phyloP scores from a whole-genome alignment of 2,888 invertebrate species.

The Zootermopsis nevadensis region DNA sequence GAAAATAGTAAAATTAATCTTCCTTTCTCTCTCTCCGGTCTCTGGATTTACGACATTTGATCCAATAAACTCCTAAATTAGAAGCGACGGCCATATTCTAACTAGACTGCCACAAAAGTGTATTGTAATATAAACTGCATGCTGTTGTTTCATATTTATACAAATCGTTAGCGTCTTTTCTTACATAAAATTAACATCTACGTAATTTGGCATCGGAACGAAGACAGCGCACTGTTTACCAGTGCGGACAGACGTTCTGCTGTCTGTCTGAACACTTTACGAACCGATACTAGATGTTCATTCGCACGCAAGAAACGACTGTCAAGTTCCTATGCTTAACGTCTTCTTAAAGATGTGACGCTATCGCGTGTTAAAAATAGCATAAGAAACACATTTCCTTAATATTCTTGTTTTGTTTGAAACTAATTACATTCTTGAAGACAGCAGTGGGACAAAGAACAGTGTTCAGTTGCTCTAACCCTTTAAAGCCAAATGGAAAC shows the following conservation, averaged over 20 bases:
- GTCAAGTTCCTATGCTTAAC: background rate
- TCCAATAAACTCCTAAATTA: background rate
- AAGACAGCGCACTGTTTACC: background rate
- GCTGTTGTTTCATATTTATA: background rate
- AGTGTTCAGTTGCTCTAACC: too few species aligned
- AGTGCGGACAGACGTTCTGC: background rate
- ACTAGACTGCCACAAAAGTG: background rate
- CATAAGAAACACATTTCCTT: slow-evolving; percentile 16
- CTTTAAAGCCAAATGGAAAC: too few species aligned
- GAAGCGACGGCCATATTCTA: background rate
- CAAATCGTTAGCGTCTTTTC: background rate
- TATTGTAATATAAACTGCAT: background rate
- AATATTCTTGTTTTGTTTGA: slow-evolving; percentile 13
- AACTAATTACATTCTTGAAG: background rate
- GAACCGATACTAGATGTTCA: slow-evolving; percentile 7
- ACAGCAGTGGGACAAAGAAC: too few species aligned
- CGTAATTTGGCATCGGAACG: slow-evolving; percentile 5
- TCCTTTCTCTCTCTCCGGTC: too few species aligned
- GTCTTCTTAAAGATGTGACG: background rate
- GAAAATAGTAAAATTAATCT: too few species aligned
- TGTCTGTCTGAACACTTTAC: background rate
- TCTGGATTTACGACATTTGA: background rate
- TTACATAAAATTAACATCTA: background rate
- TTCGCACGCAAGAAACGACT: background rate
- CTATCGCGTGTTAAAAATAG: slow-evolving; percentile 28